A percentile compares a stretch with the other conserved stretches of the same genome.
Conservation (phyloP, 2,113 vertebrate species). For the Halcyon senegalensis region DNA sequence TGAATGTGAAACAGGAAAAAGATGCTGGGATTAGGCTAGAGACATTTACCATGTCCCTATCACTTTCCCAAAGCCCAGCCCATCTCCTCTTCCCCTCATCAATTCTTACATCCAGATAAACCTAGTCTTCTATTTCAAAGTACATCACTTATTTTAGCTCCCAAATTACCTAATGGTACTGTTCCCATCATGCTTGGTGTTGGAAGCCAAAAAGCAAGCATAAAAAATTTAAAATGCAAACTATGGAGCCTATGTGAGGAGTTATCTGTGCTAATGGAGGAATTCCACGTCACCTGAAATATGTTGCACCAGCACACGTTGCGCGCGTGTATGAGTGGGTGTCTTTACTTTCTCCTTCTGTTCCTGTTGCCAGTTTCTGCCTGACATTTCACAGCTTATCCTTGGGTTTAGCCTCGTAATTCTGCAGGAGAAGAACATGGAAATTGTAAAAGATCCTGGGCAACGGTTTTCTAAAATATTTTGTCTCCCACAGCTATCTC, state of each 20-base stretch:
- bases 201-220: not conserved
- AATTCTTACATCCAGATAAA: not conserved
- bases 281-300: not conserved
- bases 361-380: not conserved
- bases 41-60: not conserved
- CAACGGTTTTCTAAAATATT: slow-evolving; percentile 29
- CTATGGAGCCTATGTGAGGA: not conserved
- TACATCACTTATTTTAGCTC: not conserved
- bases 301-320: not conserved
- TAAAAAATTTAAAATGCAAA: not conserved
- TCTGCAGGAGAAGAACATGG: not conserved
- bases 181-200: not conserved
- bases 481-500: slow-evolving; percentile 36
- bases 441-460: not conserved
- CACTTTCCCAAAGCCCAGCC: not conserved
- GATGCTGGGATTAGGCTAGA: not conserved
- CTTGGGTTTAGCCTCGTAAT: not conserved
- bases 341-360: not conserved
- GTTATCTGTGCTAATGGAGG: not conserved
- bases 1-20: not conserved
- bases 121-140: not conserved
- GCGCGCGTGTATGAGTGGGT: not conserved
- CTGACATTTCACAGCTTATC: not conserved
- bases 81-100: not conserved
- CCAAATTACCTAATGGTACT: not conserved